Conservation (phyloP, 1,140 invertebrate genomes). For the Drosophila takahashii region DNA sequence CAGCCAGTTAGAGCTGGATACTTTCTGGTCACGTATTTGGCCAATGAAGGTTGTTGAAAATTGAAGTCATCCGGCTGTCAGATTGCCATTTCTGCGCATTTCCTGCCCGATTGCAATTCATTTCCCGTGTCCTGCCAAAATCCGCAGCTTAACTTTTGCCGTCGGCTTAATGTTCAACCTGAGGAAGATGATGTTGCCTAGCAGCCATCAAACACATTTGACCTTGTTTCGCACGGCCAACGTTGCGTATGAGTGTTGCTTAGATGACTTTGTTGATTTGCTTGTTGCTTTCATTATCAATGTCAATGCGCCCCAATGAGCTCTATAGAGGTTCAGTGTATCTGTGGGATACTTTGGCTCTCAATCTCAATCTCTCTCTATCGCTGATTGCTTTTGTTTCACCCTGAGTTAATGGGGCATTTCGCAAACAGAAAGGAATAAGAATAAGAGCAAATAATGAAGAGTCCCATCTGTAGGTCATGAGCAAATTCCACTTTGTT, state of each 20-base stretch:
- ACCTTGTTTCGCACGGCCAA: slow-evolving; percentile 41
- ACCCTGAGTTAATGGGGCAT: slow-evolving; percentile 26
- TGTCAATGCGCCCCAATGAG: slow-evolving; percentile 45
- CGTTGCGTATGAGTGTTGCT: slow-evolving; percentile 56
- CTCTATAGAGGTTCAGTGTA: slow-evolving; percentile 9
- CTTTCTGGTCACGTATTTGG: neutral
- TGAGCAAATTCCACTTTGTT: slow-evolving; percentile 15
- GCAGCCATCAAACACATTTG: slow-evolving; percentile 24
- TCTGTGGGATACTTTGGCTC: slow-evolving; percentile 1
- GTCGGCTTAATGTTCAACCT: slow-evolving; percentile 17
- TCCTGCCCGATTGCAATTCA: slow-evolving; percentile 29
- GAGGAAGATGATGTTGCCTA: neutral
- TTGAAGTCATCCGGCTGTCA: neutral
- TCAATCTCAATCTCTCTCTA: slow-evolving; percentile 1
- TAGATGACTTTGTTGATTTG: slow-evolving; percentile 37
- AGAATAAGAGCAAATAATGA: slow-evolving; percentile 8
- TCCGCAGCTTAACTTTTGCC: slow-evolving; percentile 13
- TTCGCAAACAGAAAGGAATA: slow-evolving; percentile 10
- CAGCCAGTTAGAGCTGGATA: neutral
- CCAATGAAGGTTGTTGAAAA: neutral
- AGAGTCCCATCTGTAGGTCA: slow-evolving; percentile 15
- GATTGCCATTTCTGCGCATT: slow-evolving; percentile 7
- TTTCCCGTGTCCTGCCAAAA: slow-evolving; percentile 20
- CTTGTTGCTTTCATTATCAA: slow-evolving; percentile 70
- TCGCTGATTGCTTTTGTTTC: slow-evolving; percentile 11